phyloP scores from a whole-genome alignment of 53 echinoderm and acorn worm species.

The Apostichopus leukothele region DNA sequence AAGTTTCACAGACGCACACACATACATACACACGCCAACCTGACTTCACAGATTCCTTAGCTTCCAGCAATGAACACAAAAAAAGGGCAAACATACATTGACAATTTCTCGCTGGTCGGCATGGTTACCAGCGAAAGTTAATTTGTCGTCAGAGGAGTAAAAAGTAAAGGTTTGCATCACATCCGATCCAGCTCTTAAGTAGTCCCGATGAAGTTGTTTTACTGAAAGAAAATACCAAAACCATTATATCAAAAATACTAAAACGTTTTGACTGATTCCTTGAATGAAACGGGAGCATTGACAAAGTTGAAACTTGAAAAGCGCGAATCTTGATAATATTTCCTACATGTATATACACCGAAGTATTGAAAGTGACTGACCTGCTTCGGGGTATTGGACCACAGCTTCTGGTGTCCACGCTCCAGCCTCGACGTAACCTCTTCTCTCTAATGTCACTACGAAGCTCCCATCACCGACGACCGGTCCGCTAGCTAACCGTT shows the following conservation, averaged over 20 bases:
- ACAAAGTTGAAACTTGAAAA: no score
- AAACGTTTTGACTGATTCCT: no score
- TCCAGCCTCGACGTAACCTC: slow-evolving; percentile 71
- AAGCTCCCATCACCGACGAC: slow-evolving; percentile 85
- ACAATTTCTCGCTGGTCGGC: neutral
- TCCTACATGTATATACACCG: no score
- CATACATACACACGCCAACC: no score
- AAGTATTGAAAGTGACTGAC: slow-evolving; percentile 11
- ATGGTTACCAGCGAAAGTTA: slow-evolving; percentile 29
- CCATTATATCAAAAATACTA: neutral
- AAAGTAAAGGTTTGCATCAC: slow-evolving; percentile 75
- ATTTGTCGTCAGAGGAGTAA: slow-evolving; percentile 64
- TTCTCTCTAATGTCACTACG: slow-evolving; percentile 70
- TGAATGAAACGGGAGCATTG: no score
- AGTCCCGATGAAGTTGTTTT: slow-evolving; percentile 72
- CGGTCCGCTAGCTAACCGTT: slow-evolving; percentile 57
- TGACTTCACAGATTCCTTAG: no score
- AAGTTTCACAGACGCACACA: no score
- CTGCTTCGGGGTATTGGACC: slow-evolving; percentile 59
- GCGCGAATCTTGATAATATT: no score
- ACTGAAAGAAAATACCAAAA: slow-evolving; percentile 41
- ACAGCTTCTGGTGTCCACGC: slow-evolving; percentile 73
- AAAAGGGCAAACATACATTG: neutral
- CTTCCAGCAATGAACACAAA: no score
- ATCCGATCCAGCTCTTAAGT: slow-evolving; percentile 71